phyloP scores from a whole-genome alignment of 1,140 invertebrate genomes.

The Musca domestica region DNA sequence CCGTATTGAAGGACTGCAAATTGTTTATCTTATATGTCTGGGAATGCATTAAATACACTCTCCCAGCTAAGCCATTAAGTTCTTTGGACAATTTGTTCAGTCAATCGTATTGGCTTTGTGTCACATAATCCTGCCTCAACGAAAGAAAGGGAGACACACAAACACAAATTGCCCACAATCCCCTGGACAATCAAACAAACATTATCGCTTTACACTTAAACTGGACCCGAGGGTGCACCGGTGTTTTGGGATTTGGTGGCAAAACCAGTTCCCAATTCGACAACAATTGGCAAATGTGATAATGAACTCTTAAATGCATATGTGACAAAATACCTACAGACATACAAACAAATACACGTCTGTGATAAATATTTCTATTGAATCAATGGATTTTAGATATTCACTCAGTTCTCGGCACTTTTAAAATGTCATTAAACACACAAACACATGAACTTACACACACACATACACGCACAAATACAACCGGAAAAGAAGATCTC shows the following conservation, averaged over 20 bases:
- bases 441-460: too few relatives aligned
- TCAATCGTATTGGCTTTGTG: slow-evolving; percentile 29
- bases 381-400: neutral
- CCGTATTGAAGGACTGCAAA: too few relatives aligned
- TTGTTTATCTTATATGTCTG: too few relatives aligned
- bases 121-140: slow-evolving; percentile 22
- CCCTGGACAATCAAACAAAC: neutral
- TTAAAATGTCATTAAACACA: neutral
- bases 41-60: neutral
- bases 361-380: neutral
- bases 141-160: too few relatives aligned
- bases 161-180: slow-evolving; percentile 25
- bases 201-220: neutral
- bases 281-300: neutral
- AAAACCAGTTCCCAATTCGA: neutral
- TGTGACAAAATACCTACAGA: neutral
- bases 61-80: neutral
- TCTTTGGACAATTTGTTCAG: slow-evolving; percentile 24
- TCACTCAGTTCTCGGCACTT: neutral
- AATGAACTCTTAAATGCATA: slow-evolving; percentile 2
- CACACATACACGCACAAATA: neutral
- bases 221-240: neutral
- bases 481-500: neutral
- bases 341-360: neutral
- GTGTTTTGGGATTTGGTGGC: neutral